Percentiles rank a stretch among this genome's conserved stretches.
Conservation (phyloP, 2,113 vertebrate species). For the Petaurus breviceps region DNA sequence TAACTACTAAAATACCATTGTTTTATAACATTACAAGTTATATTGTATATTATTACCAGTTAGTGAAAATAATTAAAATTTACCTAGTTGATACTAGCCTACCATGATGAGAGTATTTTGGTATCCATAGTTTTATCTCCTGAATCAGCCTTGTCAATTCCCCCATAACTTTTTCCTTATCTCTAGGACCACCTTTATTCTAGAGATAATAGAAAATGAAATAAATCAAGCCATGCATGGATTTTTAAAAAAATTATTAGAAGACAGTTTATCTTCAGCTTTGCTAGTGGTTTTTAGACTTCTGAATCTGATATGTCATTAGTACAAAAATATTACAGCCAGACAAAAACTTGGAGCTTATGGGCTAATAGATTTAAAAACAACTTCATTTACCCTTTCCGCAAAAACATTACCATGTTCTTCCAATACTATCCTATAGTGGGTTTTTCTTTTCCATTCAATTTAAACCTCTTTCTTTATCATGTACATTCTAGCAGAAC, state of each 20-base stretch:
- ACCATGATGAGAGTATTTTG: not conserved
- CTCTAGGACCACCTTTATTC: not conserved
- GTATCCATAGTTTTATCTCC: not conserved
- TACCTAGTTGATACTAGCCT: not conserved
- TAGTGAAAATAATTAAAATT: not conserved
- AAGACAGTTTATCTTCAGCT: not conserved
- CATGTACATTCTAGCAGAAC: not conserved
- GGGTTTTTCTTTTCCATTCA: not conserved
- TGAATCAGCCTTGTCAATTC: not conserved
- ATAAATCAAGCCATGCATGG: not conserved
- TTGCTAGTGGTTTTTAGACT: not conserved
- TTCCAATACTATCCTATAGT: not conserved
- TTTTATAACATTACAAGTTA: not conserved
- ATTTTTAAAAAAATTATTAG: not conserved
- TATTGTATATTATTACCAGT: not conserved
- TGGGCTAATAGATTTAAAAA: not conserved
- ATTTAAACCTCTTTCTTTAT: not conserved
- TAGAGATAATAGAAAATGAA: constrained; percentile 23
- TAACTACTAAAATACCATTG: not conserved
- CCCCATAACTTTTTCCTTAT: not conserved
- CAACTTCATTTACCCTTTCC: not conserved
- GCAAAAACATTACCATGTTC: not conserved
- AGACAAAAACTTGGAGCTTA: not conserved
- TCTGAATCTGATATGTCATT: not conserved
- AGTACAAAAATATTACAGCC: not conserved